Base-by-base conservation (phyloP, 1,140 invertebrate genomes). In the Heliconius eleuchia region DNA sequence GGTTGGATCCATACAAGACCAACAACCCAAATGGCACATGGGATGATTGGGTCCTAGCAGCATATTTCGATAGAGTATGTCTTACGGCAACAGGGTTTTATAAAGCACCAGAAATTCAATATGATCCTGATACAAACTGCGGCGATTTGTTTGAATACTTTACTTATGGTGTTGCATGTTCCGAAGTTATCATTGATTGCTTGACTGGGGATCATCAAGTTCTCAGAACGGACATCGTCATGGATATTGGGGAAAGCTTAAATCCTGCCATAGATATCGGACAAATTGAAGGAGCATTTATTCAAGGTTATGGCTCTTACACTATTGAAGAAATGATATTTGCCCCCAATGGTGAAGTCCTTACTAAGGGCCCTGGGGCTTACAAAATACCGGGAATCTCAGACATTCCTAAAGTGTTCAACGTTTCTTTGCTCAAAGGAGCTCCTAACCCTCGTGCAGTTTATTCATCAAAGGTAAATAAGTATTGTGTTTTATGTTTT, bases 221-320 rank as follows among this genome's bases (percentile, higher is more conserved):
- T 4, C 82, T 97, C 18, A 91, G 95, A 83, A 96, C 96, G 19
- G 96, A 97, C 83, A 97, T 97, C 79, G 96, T 97, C 1, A 97
- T 97, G 96, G 96, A 97, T 88, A 88, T 97, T 60, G 96, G 96
- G 11, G 95, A 96, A 81, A 96, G 96, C 86, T 86, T 97, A 57
- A 97, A 97, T 86, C 96, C 96, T 27, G 96, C 96, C 3, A 96
- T 97, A 81, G 96, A 97, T 86, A 96, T 97, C 83, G 96, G 96
- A 16, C 96, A 97, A 91, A 96, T 97, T 27, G 96, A 97, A 92
- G 96, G 96, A 23, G 96, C 95, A 1, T 97, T 97, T 89, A 94
- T 96, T 77, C 96, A 96, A 93, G 96, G 96, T 4, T 96, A 96
- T 89, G 96, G 96, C 37, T 92, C 96, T 66, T 96, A 95, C 85